These are phyloP conservation scores for Hipparchia semele DNA, from an alignment of 2,888 invertebrate genomes.

Conservation along the genomic window DNA sequence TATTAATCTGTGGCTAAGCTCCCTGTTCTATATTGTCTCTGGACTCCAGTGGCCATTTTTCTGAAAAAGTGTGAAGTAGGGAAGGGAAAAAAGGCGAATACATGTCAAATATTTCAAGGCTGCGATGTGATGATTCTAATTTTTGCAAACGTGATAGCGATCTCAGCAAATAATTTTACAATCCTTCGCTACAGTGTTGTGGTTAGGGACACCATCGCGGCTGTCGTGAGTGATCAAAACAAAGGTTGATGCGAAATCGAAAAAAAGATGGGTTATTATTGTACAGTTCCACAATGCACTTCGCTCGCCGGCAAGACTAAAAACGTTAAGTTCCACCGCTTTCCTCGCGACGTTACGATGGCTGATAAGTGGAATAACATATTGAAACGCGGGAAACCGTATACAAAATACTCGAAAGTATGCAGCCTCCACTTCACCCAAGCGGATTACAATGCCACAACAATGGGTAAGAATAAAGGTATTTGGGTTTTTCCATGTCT, in stretches of 20 bases:
- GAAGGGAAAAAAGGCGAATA: conserved; percentile 73
- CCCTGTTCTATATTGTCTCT: conserved; percentile 41
- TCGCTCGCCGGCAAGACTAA: conserved; percentile 81
- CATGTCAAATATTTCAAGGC: conserved; percentile 82
- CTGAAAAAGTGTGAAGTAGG: conserved; percentile 65
- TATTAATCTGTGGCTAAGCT: background rate
- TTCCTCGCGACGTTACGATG: conserved; percentile 70
- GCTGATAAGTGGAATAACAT: conserved; percentile 76
- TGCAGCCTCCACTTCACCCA: conserved; percentile 79
- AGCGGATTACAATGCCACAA: conserved; percentile 77
- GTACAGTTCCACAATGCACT: conserved; percentile 80
- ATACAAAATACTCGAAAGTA: conserved; percentile 80
- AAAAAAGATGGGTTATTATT: conserved; percentile 78
- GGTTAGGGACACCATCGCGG: conserved; percentile 52
- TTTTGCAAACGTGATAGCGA: conserved; percentile 77
- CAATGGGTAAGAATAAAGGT: conserved; percentile 81
- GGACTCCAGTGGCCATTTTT: conserved; percentile 52
- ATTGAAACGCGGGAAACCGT: conserved; percentile 75
- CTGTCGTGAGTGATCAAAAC: conserved; percentile 50
- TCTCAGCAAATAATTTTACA: conserved; percentile 64
- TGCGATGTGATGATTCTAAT: conserved; percentile 78
- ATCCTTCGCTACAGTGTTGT: conserved; percentile 39
- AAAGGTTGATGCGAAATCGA: conserved; percentile 51
- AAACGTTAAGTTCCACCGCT: conserved; percentile 79
- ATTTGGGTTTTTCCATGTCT: conserved; percentile 71